Conservation (phyloP, 2,797 vertebrate species). For the Eupleurogrammus muticus region DNA sequence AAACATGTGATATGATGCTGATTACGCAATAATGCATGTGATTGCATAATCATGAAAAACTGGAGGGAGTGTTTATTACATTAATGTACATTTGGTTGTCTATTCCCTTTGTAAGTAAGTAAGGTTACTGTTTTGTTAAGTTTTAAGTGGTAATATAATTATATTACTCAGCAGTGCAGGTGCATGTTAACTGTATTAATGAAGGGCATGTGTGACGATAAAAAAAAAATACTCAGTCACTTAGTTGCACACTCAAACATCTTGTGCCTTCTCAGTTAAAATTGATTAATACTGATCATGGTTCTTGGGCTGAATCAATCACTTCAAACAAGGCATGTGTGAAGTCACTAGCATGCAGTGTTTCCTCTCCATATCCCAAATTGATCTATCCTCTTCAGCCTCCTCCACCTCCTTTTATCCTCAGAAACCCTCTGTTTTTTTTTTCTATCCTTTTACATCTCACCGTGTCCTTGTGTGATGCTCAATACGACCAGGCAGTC, state of each 20-base stretch:
- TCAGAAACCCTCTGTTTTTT: too few relatives aligned
- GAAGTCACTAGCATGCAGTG: neutral
- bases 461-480: too few relatives aligned
- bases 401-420: neutral
- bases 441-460: too few relatives aligned
- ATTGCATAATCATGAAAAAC: too few relatives aligned
- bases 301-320: constrained; percentile 26
- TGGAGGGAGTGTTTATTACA: too few relatives aligned
- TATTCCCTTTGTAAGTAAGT: neutral
- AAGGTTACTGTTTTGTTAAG: too few relatives aligned
- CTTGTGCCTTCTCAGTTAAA: constrained; percentile 25
- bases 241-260: constrained; percentile 13
- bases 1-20: too few relatives aligned
- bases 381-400: neutral
- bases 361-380: constrained; percentile 18
- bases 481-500: neutral
- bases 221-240: constrained; percentile 3
- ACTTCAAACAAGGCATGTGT: constrained; percentile 15
- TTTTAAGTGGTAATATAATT: neutral
- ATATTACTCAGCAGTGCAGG: neutral
- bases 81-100: neutral
- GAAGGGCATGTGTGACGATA: constrained; percentile 12
- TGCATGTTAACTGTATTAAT: constrained; percentile 12
- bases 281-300: constrained; percentile 34
- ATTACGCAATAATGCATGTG: too few relatives aligned